Evolutionary conservation across 2,113 vertebrate genomes (phyloP), one percentile per base, ranked within the genome.

Genomic region (Tringa solitaria): DNA sequence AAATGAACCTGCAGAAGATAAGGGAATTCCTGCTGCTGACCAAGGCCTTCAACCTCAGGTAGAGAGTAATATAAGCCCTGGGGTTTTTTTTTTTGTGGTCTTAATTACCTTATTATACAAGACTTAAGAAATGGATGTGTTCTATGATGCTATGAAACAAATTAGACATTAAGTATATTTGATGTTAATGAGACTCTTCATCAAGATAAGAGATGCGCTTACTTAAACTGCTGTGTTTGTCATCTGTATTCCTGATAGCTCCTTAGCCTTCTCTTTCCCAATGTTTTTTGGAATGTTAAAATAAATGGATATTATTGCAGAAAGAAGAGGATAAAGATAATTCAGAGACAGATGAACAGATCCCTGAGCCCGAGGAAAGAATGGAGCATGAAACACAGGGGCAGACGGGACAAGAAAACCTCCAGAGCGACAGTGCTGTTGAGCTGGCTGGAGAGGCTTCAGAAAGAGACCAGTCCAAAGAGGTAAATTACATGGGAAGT

Each of bases 381-480:
- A 99, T 98, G 91, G 98, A 99, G 64, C 99, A 99, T 4, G 53
- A 97, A 50, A 94, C 98, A 3, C 97, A 98, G 1, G 99, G 99
- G 33, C 99, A 99, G 96, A 99, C 99, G 0, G 98, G 99, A 51
- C 98, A 99, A 85, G 98, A 99, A 93, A 99, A 98, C 15, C 41
- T 99, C 78, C 99, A 99, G 98, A 99, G 99, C 11, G 97, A 99
- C 4, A 98, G 97, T 9, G 99, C 99, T 2, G 97, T 99, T 93
- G 99, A 99, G 97, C 93, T 99, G 96, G 99, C 98, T 41, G 99
- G 99, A 78, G 98, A 98, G 7, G 99, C 98, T 0, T 98, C 99
- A 1, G 99, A 99, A 97, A 99, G 63, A 95, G 99, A 99, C 61
- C 96, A 98, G 15, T 99, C 98, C 21, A 99, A 99, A 97, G 99